Conservation (phyloP, 2,113 vertebrate species). For the Glaucomys volans region DNA sequence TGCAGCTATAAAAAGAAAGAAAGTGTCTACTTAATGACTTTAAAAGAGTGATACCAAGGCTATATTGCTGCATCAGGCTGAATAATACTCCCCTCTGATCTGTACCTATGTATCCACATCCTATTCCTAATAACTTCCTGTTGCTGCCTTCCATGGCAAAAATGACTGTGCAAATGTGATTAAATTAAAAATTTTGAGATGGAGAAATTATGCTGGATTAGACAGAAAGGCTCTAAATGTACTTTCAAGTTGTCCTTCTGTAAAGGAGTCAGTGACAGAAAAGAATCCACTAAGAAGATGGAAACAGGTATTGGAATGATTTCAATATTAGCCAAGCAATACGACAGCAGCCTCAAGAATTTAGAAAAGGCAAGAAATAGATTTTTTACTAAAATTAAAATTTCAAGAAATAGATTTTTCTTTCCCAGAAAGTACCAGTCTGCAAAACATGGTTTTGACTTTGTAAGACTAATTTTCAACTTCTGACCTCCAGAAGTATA, state of each 20-base stretch:
- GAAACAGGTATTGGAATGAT: not conserved
- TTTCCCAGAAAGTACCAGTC: not conserved
- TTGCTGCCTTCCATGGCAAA: not conserved
- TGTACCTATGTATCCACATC: not conserved
- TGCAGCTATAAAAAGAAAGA: not conserved
- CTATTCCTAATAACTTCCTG: not conserved
- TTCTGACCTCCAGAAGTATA: not conserved
- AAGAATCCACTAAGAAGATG: not conserved
- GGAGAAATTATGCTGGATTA: not conserved
- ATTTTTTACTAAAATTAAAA: not conserved
- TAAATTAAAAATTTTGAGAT: not conserved
- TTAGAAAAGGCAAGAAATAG: not conserved
- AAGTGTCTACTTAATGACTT: not conserved
- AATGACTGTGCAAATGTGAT: not conserved
- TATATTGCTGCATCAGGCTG: not conserved
- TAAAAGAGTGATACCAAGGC: not conserved
- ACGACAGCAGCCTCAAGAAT: not conserved
- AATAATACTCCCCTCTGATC: not conserved
- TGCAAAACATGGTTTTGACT: not conserved
- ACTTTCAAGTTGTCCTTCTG: not conserved
- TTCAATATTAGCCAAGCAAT: not conserved
- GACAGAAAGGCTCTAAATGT: not conserved
- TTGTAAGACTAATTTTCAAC: not conserved
- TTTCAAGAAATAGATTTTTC: not conserved
- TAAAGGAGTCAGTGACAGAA: not conserved